Evolutionary conservation across 2,888 invertebrate species (phyloP).

Genomic region (Chirona hameri): DNA sequence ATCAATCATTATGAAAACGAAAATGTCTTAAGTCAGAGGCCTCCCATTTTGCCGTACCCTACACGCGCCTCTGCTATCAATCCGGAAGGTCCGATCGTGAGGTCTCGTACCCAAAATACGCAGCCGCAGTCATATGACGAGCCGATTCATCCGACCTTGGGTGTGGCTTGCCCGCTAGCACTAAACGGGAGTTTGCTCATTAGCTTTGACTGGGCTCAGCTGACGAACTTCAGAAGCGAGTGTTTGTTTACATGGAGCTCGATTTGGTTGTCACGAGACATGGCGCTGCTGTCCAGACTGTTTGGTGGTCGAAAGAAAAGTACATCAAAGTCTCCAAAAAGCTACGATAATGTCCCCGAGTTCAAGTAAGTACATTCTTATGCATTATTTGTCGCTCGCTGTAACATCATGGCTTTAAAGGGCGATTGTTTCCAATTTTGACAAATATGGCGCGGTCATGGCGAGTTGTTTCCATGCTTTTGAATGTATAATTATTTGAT

Average conservation of each 20-base stretch:
- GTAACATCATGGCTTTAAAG: too few relatives aligned
- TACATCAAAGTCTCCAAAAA: background rate
- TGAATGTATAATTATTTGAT: too few relatives aligned
- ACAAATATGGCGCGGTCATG: background rate
- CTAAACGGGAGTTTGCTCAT: background rate
- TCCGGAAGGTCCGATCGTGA: too few relatives aligned
- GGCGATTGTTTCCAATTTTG: background rate
- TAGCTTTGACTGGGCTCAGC: background rate
- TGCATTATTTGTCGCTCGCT: background rate
- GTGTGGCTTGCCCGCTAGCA: background rate
- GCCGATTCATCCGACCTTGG: background rate
- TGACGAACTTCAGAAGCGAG: background rate
- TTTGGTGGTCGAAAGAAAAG: background rate
- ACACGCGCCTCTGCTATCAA: too few relatives aligned
- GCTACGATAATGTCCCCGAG: background rate
- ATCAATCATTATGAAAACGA: too few relatives aligned
- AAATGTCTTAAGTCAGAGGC: too few relatives aligned
- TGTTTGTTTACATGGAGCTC: conserved; percentile 3
- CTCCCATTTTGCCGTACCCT: too few relatives aligned
- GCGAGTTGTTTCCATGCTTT: background rate
- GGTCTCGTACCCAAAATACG: background rate
- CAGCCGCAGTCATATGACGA: background rate
- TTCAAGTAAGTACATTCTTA: background rate
- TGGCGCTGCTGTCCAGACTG: background rate
- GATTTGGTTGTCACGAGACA: background rate